These are phyloP conservation scores for Mythimna pallens DNA, from an alignment of 2,888 invertebrate species.

Conservation along the genomic window DNA sequence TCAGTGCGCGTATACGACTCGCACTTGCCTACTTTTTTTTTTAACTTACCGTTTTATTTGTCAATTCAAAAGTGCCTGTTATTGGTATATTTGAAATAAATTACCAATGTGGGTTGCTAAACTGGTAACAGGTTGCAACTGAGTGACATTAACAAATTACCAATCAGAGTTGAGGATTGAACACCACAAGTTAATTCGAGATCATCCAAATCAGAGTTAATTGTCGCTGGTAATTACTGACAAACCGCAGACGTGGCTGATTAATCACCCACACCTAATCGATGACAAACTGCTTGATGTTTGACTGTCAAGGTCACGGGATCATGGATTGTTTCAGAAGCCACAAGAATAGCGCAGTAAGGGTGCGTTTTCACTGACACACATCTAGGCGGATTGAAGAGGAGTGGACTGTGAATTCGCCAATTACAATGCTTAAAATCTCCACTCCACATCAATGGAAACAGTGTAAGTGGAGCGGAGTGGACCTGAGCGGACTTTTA, in stretches of 20 bases:
- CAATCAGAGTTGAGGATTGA: constrained; percentile 28
- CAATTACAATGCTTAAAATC: too few species aligned
- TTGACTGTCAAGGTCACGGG: constrained; percentile 24
- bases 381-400: too few species aligned
- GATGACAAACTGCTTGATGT: constrained; percentile 19
- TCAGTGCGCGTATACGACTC: too few species aligned
- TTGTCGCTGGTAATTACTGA: constrained; percentile 42
- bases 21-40: too few species aligned
- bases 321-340: neutral
- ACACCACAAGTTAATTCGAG: constrained; percentile 50
- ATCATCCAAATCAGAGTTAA: constrained; percentile 52
- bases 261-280: constrained; percentile 45
- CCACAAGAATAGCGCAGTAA: neutral
- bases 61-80: too few species aligned
- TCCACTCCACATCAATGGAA: too few species aligned
- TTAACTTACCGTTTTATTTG: too few species aligned
- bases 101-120: neutral
- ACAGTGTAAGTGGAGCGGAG: too few species aligned
- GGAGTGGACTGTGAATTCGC: too few species aligned
- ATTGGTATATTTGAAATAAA: too few species aligned
- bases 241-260: constrained; percentile 37
- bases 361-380: too few species aligned
- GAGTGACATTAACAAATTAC: constrained; percentile 33
- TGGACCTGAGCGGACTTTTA: too few species aligned
- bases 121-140: neutral